Conservation (phyloP, 2,888 invertebrate species). For the Pseudococcus jackbeardsleyi region DNA sequence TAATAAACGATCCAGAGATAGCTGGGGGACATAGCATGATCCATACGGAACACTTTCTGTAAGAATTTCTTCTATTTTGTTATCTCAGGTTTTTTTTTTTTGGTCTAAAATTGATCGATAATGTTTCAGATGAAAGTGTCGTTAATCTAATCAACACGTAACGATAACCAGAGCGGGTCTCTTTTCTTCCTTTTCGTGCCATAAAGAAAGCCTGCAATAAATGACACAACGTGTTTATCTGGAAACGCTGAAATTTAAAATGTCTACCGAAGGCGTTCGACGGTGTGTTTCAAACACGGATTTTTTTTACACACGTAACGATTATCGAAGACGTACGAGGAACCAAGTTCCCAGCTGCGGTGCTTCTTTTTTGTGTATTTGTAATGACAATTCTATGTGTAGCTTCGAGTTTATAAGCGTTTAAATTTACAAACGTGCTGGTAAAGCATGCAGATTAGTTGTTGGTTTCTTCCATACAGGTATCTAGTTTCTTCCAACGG, state of each 20-base stretch:
- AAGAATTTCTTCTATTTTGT: background rate
- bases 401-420: conserved; percentile 44
- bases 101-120: too few species aligned
- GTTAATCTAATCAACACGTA: conserved; percentile 30
- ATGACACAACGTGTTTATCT: conserved; percentile 8
- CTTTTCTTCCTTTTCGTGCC: conserved; percentile 50
- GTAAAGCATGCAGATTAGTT: background rate
- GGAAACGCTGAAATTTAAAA: conserved; percentile 38
- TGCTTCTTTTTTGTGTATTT: conserved; percentile 38
- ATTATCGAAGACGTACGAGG: background rate
- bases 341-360: conserved; percentile 1
- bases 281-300: background rate
- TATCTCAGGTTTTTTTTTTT: too few species aligned
- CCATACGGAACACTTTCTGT: conserved; percentile 18
- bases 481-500: conserved; percentile 39
- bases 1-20: conserved; percentile 88
- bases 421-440: conserved; percentile 23
- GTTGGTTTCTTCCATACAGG: conserved; percentile 19
- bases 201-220: conserved; percentile 54
- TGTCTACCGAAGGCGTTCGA: background rate
- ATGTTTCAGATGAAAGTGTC: conserved; percentile 45
- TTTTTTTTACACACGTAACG: background rate
- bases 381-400: conserved; percentile 41
- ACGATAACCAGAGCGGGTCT: conserved; percentile 42
- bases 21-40: conserved; percentile 75